Evolutionary conservation across 2,113 vertebrate genomes (phyloP).

Genomic region (Gobio gobio): DNA sequence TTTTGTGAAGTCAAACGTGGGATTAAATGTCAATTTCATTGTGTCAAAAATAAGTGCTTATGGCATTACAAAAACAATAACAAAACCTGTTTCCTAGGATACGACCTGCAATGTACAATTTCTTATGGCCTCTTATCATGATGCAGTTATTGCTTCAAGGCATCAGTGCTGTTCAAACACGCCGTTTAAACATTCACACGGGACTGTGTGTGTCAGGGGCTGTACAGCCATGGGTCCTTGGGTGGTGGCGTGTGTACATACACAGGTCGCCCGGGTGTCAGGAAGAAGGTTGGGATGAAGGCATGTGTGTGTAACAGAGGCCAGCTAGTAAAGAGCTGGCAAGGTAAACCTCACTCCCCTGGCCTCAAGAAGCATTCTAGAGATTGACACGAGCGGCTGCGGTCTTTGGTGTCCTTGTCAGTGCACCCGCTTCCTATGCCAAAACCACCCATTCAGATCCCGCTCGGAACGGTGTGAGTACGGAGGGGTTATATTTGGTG

Average conservation of each 20-base stretch:
- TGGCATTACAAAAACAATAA: constrained; percentile 6
- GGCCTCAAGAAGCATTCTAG: too few species aligned
- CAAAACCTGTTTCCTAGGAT: neutral
- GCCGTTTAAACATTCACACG: constrained; percentile 36
- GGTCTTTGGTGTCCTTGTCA: too few species aligned
- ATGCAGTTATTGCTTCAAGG: neutral
- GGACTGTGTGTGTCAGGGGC: constrained; percentile 45
- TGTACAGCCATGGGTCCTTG: too few species aligned
- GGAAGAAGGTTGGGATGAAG: constrained; percentile 21
- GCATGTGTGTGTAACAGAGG: neutral
- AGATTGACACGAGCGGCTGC: too few species aligned
- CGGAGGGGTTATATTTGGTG: too few species aligned
- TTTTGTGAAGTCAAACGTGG: neutral
- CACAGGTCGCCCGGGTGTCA: constrained; percentile 44
- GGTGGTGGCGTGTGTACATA: constrained; percentile 30
- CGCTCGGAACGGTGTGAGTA: too few species aligned
- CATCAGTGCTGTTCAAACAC: constrained; percentile 5
- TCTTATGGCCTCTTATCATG: neutral
- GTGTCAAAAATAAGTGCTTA: neutral
- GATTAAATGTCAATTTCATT: neutral
- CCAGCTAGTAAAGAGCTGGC: too few species aligned
- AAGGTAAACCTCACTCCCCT: too few species aligned
- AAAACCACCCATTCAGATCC: too few species aligned
- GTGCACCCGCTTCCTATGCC: too few species aligned
- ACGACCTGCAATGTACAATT: neutral